Percentiles rank a stretch among this genome's conserved stretches.
phyloP scores from a whole-genome alignment of 2,113 vertebrate species.

The Anas platyrhynchos region DNA sequence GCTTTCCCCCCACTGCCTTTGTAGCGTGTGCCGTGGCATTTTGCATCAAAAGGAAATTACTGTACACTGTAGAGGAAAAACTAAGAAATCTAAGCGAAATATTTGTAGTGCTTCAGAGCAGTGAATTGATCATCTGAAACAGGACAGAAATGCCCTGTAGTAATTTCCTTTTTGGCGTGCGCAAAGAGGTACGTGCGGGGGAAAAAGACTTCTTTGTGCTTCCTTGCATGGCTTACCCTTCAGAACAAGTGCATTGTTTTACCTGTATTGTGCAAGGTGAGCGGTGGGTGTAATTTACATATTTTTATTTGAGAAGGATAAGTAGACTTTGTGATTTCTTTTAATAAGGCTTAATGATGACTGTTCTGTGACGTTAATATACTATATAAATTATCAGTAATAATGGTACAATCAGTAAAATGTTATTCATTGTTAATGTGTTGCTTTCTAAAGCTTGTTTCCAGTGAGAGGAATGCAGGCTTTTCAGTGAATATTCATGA shows the following conservation, averaged over 20 bases:
- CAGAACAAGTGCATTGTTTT: constrained; percentile 24
- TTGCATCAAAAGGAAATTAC: not conserved
- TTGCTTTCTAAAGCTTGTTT: constrained; percentile 15
- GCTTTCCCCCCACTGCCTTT: not conserved
- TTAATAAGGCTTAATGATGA: constrained; percentile 22
- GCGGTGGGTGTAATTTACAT: constrained; percentile 1
- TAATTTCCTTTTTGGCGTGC: not conserved
- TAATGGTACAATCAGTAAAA: not conserved
- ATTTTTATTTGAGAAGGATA: constrained; percentile 23
- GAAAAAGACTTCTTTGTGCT: not conserved
- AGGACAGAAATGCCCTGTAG: not conserved
- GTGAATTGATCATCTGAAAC: not conserved
- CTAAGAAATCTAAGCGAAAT: constrained; percentile 21
- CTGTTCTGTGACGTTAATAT: not conserved
- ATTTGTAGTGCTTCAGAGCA: not conserved
- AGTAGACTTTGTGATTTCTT: constrained; percentile 12
- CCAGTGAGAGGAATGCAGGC: not conserved
- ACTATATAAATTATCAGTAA: not conserved
- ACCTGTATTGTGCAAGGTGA: constrained; percentile 26
- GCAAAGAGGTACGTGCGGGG: not conserved
- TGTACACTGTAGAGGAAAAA: not conserved
- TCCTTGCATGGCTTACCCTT: not conserved
- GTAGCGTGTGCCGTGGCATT: not conserved
- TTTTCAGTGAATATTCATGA: not conserved
- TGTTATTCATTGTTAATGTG: not conserved